Evolutionary conservation across 2,113 vertebrate genomes (phyloP).

Genomic region (Noturus placidus): DNA sequence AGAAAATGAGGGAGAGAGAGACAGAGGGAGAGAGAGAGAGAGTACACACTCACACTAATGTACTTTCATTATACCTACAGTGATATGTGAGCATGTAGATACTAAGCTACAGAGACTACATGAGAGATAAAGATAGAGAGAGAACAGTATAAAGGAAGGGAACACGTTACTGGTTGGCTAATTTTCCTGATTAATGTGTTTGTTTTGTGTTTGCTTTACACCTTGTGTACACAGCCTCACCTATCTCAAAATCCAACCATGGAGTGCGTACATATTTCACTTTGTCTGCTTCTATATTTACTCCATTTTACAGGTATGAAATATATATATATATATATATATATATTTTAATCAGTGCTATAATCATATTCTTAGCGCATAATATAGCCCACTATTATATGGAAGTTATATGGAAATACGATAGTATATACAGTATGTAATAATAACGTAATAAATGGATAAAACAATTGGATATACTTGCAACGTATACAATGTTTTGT

Average conservation of each 20-base stretch:
- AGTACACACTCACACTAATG: background rate
- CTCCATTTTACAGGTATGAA: constrained; percentile 12
- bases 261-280: background rate
- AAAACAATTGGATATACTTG: background rate
- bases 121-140: background rate
- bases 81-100: background rate
- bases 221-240: background rate
- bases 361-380: background rate
- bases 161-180: constrained; percentile 2
- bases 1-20: no score
- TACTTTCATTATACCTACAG: background rate
- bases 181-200: constrained; percentile 35
- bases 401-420: background rate
- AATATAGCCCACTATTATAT: background rate
- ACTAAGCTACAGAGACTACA: background rate
- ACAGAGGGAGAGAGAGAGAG: no score
- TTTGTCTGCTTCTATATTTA: background rate
- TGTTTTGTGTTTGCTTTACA: constrained; percentile 21
- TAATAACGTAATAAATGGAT: background rate
- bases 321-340: no score
- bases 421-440: background rate
- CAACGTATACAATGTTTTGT: background rate
- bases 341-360: no score
- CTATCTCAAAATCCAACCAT: constrained; percentile 13
- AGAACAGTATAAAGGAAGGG: background rate